Base-by-base conservation (phyloP, 2,888 invertebrate species). In the Diabrotica balteata region DNA sequence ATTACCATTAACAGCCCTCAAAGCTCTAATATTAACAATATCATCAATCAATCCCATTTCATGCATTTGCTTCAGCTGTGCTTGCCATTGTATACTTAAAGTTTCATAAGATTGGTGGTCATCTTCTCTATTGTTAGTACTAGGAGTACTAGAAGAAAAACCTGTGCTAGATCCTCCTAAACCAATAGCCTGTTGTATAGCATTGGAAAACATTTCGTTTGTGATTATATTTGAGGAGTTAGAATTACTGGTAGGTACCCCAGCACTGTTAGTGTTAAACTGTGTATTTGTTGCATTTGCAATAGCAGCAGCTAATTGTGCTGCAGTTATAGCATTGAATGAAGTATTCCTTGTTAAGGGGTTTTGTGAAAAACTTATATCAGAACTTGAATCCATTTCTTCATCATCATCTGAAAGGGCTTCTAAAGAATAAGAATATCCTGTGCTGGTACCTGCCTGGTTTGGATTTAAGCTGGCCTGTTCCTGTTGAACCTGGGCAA, bases 41-140 rank as follows among this genome's bases (percentile, higher is more conserved):
- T 96, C 94, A 83, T 97, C 92, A 43, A 89, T 85, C 22, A 98
- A 90, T 0, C 97, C 97, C 89, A 97, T 92, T 81, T 97, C 96
- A 73, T 91, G 89, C 94, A 98, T 94, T 79, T 93, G 93, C 62
- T 88, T 87, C 71, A 94, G 84, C 77, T 92, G 91, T 2, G 87
- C 84, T 59, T 85, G 84, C 72, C 85, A 84, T 32, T 84, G 80
- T 75, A 82, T 78, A 69, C 73, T 82, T 76, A 83, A 76, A 52
- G 59, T 72, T 42, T 80, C 81, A 17, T 79, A 62, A 61, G 73
- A 76, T 55, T 78, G 82, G 4, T 49, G n/a, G 11, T 52, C 52
- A 5, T 43, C 45, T 57, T 57, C 55, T 63, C 67, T 47, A 66
- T 67, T 47, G 47, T 61, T 46, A 60, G 67, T 49, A 54, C 45